Base-by-base conservation (phyloP, 2,888 invertebrate species). In the Caenorhabditis afra region DNA sequence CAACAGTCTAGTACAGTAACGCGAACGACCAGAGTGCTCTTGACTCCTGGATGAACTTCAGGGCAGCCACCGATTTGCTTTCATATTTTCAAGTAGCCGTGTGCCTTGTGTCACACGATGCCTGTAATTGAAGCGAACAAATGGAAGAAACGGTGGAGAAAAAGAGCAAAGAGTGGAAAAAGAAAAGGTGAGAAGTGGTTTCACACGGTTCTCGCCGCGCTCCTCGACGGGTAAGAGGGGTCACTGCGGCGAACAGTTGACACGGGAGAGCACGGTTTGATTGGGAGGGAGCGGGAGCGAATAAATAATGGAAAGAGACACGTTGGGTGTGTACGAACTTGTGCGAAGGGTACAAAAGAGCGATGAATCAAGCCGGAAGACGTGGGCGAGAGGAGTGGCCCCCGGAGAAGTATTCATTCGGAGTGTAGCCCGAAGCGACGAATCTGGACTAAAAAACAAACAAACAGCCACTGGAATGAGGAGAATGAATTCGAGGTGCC, bases 201-300 rank as follows among this genome's bases (percentile, higher is more conserved):
- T 71, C 70, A 62, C 70, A 62, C 70, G 68, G 68, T 37, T 44
- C 29, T 29, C 7, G 3, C 39, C 55, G 45, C 18, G n/a, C n/a
- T n/a, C n/a, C n/a, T n/a, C n/a, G n/a, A n/a, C n/a, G n/a, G n/a
- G n/a, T n/a, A n/a, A n/a, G n/a, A n/a, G n/a, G 47, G 55, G 52
- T 53, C 41, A 65, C 1, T 55, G 39, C 44, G 37, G 49, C 37
- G 11, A 29, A 16, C 41, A 20, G 20, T 47, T 68, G 67, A 68
- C 67, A 68, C 67, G 49, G 41, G 39, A 47, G 67, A 68, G 67
- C 67, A 68, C 67, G 22, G 67, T 67, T 67, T 67, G 67, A 58
- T 67, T 57, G 58, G 58, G 29, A 23, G 41, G 64, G 14, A 55
- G 55, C n/a, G 29, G 49, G 59, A 68, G 58, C 67, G 67, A 68